phyloP scores from a whole-genome alignment of 1,140 invertebrate genomes.

The Zaprionus kolodkinae region DNA sequence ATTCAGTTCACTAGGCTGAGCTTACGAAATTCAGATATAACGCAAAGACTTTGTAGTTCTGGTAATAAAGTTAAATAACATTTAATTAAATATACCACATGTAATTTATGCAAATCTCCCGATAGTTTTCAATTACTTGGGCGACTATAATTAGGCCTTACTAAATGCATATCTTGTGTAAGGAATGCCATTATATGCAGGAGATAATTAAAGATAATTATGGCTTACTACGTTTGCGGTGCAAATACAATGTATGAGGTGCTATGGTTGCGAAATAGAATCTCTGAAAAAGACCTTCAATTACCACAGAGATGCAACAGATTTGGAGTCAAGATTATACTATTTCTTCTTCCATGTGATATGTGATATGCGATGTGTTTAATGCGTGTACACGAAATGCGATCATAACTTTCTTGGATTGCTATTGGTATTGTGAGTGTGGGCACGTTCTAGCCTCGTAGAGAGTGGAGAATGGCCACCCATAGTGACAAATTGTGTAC shows the following conservation, averaged over 20 bases:
- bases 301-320: background rate
- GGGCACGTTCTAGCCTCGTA: slow-evolving; percentile 23
- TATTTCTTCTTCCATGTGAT: background rate
- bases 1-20: background rate
- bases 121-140: background rate
- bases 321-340: background rate
- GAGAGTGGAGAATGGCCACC: background rate
- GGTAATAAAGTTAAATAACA: background rate
- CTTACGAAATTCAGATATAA: background rate
- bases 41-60: background rate
- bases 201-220: background rate
- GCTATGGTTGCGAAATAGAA: background rate
- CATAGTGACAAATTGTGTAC: slow-evolving; percentile 18
- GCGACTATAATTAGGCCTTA: background rate
- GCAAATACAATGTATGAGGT: background rate
- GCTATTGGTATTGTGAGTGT: background rate
- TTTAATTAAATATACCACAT: background rate
- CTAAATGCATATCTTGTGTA: background rate
- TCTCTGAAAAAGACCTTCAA: background rate
- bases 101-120: background rate
- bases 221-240: background rate
- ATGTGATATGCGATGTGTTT: background rate
- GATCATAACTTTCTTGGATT: slow-evolving; percentile 14
- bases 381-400: slow-evolving; percentile 16
- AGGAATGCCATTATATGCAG: background rate